Evolutionary conservation across 37 sponge, comb jelly and placozoan species (phyloP), one percentile per base, ranked within the genome.

Genomic region (Bolinopsis microptera): DNA sequence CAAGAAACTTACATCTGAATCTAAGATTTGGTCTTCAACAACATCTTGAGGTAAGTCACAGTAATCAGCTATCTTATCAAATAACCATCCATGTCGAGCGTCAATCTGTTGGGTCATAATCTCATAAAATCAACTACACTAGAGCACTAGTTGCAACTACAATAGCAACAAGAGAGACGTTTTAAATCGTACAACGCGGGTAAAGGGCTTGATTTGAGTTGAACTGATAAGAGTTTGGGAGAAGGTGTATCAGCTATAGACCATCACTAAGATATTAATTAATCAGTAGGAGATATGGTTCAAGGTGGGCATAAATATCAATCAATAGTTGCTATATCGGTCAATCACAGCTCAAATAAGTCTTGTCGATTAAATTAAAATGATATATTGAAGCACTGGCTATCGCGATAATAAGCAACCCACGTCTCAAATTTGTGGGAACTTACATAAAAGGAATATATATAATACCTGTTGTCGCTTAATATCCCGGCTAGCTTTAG

Each of bases 41-140:
- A 39, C 30, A 2, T 86, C 90, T 2, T 2, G 21, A 38, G 36
- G 25, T 34, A 86, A 25, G 9, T 86, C 48, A 27, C 90, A 86
- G 48, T 86, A 86, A 27, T 86, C 90, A 41, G 90, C 90, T 22
- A 86, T 86, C 90, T 86, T 86, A 38, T 86, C 90, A 39, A 86
- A 86, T 8, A 86, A 41, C 90, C 90, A 86, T 40, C 36, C 39
- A 48, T 86, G 90, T 86, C 90, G 41, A 0, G 90, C 21, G 39
- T 86, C 90, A 86, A 86, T 86, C 90, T 86, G 90, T 1, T 16
- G 25, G 28, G 90, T 21, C 31, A 28, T 48, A 48, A 5, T 13
- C 9, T 18, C 9, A 18, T 48, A 48, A 48, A n/a, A n/a, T n/a
- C n/a, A n/a, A n/a, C n/a, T n/a, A n/a, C n/a, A n/a, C n/a, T n/a